Percentiles rank a stretch among this genome's conserved stretches.
phyloP scores from a whole-genome alignment of 2,113 vertebrate species.

The Benitochromis conjunctus region DNA sequence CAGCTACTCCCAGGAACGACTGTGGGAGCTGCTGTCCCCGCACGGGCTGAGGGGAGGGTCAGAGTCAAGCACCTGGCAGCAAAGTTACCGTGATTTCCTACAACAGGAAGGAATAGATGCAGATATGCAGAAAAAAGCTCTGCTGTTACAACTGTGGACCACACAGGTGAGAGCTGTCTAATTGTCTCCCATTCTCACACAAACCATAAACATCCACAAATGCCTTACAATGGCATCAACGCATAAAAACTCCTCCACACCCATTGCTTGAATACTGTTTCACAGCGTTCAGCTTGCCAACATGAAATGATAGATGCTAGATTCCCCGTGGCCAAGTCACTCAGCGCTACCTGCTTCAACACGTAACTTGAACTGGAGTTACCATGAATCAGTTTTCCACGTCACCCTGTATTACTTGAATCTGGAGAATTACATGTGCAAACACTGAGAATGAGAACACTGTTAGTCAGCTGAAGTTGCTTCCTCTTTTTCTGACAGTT shows the following conservation, averaged over 20 bases:
- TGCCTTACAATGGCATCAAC: background rate
- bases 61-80: constrained; percentile 69
- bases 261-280: background rate
- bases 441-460: background rate
- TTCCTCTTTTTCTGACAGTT: background rate
- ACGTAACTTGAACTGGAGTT: background rate
- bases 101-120: constrained; percentile 60
- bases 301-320: background rate
- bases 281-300: background rate
- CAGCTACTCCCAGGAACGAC: constrained; percentile 31
- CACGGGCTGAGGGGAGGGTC: constrained; percentile 12
- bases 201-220: background rate
- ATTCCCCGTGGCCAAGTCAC: background rate
- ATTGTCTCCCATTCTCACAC: background rate
- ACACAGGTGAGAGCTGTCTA: constrained; percentile 69
- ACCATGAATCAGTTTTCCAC: background rate
- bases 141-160: constrained; percentile 83
- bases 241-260: background rate
- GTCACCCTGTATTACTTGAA: background rate
- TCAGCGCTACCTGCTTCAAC: constrained; percentile 28
- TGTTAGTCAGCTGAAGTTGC: background rate
- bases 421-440: background rate
- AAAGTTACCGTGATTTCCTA: constrained; percentile 71
- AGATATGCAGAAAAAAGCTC: constrained; percentile 73
- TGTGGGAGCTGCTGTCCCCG: constrained; percentile 72